Percentiles rank a stretch among this genome's conserved stretches.
Evolutionary conservation across 2,113 vertebrate genomes (phyloP).

Genomic region (Eurypyga helias): DNA sequence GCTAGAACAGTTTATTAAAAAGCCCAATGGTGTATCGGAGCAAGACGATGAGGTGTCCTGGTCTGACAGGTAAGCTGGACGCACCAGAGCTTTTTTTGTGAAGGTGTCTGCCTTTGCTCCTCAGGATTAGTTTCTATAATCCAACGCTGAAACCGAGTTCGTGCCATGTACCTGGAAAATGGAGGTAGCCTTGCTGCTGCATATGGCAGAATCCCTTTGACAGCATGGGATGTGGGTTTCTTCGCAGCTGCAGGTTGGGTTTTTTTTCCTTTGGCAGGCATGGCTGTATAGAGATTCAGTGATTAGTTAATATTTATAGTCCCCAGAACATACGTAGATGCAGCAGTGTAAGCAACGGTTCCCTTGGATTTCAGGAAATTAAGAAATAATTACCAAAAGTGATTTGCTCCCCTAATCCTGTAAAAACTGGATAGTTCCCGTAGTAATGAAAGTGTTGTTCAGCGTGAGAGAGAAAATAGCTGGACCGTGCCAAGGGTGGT

Average conservation of each 20-base stretch:
- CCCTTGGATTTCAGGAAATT: neutral
- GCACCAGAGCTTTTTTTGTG: neutral
- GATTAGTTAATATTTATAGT: neutral
- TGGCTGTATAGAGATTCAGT: neutral
- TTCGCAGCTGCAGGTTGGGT: neutral
- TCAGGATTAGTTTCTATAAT: neutral
- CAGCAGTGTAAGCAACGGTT: neutral
- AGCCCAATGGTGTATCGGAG: neutral
- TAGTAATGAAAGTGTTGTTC: neutral
- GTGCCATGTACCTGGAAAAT: neutral
- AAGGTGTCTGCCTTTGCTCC: neutral
- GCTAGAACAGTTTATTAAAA: neutral
- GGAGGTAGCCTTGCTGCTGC: fast-evolving
- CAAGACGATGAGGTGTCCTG: neutral
- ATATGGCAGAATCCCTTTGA: neutral
- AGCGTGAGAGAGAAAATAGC: neutral
- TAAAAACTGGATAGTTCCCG: neutral
- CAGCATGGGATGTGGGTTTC: neutral
- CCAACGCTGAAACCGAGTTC: neutral
- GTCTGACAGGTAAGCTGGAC: neutral
- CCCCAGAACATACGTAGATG: neutral
- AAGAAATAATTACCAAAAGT: neutral
- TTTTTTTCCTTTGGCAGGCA: neutral
- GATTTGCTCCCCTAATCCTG: neutral
- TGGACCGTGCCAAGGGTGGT: neutral